Evolutionary conservation across 1,140 invertebrate genomes (phyloP).

Genomic region (Calephelis virginiensis): DNA sequence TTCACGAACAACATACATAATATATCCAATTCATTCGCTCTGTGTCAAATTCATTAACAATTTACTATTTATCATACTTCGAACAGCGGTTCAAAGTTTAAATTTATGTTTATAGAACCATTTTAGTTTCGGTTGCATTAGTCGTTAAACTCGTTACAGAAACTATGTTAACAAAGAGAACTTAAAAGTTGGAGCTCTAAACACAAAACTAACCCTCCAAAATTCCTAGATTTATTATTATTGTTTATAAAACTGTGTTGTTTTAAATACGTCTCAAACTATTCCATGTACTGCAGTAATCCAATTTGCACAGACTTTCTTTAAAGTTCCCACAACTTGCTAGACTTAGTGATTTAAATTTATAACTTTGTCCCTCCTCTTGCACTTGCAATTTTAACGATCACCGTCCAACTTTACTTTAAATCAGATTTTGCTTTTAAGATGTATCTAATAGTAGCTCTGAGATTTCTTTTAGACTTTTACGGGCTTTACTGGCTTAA

Average conservation of each 20-base stretch:
- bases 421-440: slow-evolving; percentile 46
- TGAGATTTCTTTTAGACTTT: slow-evolving; percentile 9
- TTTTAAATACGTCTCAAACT: slow-evolving; percentile 42
- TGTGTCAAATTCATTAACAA: slow-evolving; percentile 1
- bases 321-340: slow-evolving; percentile 48
- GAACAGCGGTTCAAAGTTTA: background rate
- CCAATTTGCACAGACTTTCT: slow-evolving; percentile 59
- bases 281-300: slow-evolving; percentile 48
- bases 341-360: slow-evolving; percentile 71
- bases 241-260: slow-evolving; percentile 9
- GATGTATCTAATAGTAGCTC: slow-evolving; percentile 30
- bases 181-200: slow-evolving; percentile 1
- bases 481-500: background rate
- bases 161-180: background rate
- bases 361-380: slow-evolving; percentile 49
- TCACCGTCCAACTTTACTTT: slow-evolving; percentile 40
- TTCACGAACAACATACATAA: too few relatives aligned
- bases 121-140: background rate
- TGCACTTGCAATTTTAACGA: slow-evolving; percentile 60
- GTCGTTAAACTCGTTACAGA: background rate
- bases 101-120: background rate
- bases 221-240: slow-evolving; percentile 3
- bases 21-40: background rate
- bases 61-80: slow-evolving; percentile 3
- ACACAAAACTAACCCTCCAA: background rate